A percentile compares a stretch with the other conserved stretches of the same genome.
Evolutionary conservation across 2,797 vertebrate species (phyloP).

Genomic region (Emys orbicularis): DNA sequence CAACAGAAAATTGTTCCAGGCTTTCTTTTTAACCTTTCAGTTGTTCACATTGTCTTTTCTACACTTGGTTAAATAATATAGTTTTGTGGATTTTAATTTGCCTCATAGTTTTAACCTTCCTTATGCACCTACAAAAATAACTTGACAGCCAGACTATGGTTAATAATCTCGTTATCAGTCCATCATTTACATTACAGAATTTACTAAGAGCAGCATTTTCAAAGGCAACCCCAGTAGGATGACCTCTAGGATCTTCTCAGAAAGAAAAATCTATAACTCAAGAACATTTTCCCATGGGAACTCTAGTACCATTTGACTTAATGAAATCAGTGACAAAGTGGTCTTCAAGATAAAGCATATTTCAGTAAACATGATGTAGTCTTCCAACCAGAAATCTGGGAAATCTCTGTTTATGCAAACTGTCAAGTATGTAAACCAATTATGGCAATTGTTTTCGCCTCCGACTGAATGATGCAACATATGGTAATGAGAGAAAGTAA

Average conservation of each 20-base stretch:
- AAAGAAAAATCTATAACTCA: background rate
- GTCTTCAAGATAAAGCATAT: background rate
- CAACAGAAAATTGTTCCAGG: background rate
- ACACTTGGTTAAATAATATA: constrained; percentile 1
- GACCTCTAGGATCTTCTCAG: constrained; percentile 1
- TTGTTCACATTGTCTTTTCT: background rate
- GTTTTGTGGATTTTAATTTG: constrained; percentile 6
- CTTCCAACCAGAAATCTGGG: background rate
- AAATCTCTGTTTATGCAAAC: background rate
- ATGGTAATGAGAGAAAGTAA: background rate
- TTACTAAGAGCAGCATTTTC: background rate
- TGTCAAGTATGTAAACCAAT: background rate
- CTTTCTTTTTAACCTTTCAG: background rate
- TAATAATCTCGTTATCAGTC: background rate
- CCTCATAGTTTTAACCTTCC: background rate
- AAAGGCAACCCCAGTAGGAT: background rate
- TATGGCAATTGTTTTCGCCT: background rate
- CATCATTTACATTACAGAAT: background rate
- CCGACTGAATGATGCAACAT: background rate
- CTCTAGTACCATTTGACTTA: background rate
- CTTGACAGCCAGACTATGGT: background rate
- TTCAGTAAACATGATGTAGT: background rate
- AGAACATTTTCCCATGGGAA: background rate
- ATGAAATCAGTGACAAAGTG: background rate
- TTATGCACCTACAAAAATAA: background rate